Conservation (phyloP, 2,888 invertebrate species). For the Itoplectis maculator region DNA sequence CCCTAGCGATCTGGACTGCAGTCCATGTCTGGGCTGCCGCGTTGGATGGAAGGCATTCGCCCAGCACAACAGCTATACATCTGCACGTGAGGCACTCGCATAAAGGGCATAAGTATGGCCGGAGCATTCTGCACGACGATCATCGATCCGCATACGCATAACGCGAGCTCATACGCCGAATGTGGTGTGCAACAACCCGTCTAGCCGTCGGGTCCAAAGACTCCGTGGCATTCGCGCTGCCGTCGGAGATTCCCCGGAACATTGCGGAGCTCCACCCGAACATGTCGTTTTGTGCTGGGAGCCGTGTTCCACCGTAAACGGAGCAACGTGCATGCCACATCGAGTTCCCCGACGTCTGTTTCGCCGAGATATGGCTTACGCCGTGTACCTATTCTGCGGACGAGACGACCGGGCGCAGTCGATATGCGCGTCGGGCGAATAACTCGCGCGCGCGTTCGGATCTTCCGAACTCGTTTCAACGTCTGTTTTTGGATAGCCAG, state of each 20-base stretch:
- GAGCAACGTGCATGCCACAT: not conserved
- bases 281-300: constrained; percentile 2
- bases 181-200: not conserved
- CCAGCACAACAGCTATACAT: not conserved
- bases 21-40: not conserved
- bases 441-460: not conserved
- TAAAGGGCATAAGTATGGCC: not conserved
- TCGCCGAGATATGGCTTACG: not conserved
- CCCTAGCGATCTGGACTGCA: not conserved
- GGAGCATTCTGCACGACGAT: not conserved
- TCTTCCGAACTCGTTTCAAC: constrained; percentile 1
- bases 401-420: too few species aligned
- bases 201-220: not conserved
- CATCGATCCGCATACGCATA: constrained; percentile 4
- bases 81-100: not conserved
- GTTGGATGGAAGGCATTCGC: constrained; percentile 2
- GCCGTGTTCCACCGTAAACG: constrained; percentile 7
- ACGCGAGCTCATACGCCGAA: not conserved
- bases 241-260: not conserved
- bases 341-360: constrained; percentile 10
- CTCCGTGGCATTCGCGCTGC: constrained; percentile 4
- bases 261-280: not conserved
- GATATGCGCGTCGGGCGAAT: not conserved
- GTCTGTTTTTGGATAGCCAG: not conserved
- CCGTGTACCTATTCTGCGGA: not conserved